Conservation (phyloP, 2,888 invertebrate genomes). For the Listrodromus nycthemerus region DNA sequence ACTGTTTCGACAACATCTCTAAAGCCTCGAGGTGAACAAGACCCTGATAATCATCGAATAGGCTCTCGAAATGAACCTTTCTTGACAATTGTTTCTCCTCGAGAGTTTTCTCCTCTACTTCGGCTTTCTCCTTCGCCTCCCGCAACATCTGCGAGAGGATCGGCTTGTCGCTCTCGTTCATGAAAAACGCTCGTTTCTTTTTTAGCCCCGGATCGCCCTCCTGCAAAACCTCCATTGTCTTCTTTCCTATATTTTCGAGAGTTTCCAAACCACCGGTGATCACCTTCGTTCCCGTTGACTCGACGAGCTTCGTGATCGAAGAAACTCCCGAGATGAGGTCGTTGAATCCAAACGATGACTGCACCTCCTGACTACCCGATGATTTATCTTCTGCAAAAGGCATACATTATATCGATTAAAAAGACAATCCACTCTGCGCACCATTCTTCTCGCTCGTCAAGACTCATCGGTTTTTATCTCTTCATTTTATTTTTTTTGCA, state of each 20-base stretch:
- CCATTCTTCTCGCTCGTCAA: slow-evolving; percentile 10
- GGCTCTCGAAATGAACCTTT: slow-evolving; percentile 90
- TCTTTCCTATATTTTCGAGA: slow-evolving; percentile 96
- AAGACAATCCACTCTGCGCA: neutral
- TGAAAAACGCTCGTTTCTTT: slow-evolving; percentile 90
- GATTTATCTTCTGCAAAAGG: slow-evolving; percentile 66
- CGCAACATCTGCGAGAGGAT: slow-evolving; percentile 88
- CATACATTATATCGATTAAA: neutral
- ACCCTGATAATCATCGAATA: slow-evolving; percentile 96
- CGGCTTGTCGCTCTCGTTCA: slow-evolving; percentile 87
- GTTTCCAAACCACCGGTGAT: slow-evolving; percentile 94
- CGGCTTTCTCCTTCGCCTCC: slow-evolving; percentile 90
- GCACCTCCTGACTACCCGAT: slow-evolving; percentile 67
- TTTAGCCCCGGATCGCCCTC: slow-evolving; percentile 96
- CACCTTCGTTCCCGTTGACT: slow-evolving; percentile 90
- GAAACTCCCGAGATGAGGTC: slow-evolving; percentile 89
- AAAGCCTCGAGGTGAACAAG: slow-evolving; percentile 95
- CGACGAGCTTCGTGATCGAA: slow-evolving; percentile 88
- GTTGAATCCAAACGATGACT: slow-evolving; percentile 86
- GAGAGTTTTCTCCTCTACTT: slow-evolving; percentile 86
- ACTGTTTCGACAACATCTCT: slow-evolving; percentile 95
- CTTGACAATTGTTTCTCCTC: slow-evolving; percentile 84
- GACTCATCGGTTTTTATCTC: neutral
- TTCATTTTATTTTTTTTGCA: slow-evolving; percentile 7
- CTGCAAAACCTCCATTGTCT: slow-evolving; percentile 96